These are phyloP conservation scores for Zele albiditarsus DNA, from an alignment of 2,888 invertebrate species.

Conservation along the genomic window DNA sequence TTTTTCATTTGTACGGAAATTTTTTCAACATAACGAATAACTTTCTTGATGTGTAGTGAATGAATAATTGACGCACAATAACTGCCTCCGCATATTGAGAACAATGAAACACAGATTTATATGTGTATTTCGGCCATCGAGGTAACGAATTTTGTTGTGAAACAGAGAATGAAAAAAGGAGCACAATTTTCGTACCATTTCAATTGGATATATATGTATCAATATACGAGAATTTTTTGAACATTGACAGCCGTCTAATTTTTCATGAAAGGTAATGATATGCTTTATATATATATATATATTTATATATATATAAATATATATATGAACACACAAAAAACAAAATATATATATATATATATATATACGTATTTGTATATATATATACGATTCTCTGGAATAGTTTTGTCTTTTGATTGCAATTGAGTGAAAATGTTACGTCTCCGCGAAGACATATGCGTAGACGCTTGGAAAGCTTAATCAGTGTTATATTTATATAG, in stretches of 20 bases:
- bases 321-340: neutral
- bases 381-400: slow-evolving; percentile 26
- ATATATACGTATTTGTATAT: neutral
- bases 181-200: neutral
- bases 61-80: slow-evolving; percentile 39
- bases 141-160: neutral
- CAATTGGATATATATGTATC: neutral
- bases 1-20: neutral
- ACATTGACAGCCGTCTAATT: neutral
- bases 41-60: slow-evolving; percentile 12
- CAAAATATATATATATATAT: neutral
- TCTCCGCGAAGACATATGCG: slow-evolving; percentile 24
- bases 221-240: slow-evolving; percentile 11
- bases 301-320: neutral
- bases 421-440: slow-evolving; percentile 32
- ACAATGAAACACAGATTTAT: slow-evolving; percentile 5
- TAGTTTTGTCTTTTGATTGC: slow-evolving; percentile 34
- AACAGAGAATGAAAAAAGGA: slow-evolving; percentile 14
- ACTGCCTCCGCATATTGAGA: slow-evolving; percentile 37
- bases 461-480: slow-evolving; percentile 45
- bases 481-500: slow-evolving; percentile 46
- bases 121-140: slow-evolving; percentile 8
- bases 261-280: neutral
- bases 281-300: neutral
- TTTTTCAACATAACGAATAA: neutral